Percentiles rank a stretch among this genome's conserved stretches.
Evolutionary conservation across 2,888 invertebrate genomes (phyloP).

Genomic region (Frankliniella fusca): DNA sequence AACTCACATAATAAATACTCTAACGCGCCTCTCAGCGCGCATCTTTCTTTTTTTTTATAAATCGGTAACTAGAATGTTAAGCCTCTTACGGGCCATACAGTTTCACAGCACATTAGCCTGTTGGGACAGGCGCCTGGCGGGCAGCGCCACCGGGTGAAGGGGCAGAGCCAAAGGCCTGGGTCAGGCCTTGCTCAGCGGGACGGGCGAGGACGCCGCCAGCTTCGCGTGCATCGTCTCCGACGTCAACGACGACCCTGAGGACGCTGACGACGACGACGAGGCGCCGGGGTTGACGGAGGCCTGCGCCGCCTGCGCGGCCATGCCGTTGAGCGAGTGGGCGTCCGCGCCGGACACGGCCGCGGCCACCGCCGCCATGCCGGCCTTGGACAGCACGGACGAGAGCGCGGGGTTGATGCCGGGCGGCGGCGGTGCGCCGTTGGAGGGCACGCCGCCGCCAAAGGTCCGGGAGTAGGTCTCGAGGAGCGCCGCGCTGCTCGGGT

Average conservation of each 20-base stretch:
- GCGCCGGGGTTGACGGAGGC: conserved; percentile 42
- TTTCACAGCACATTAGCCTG: conserved; percentile 24
- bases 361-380: conserved; percentile 44
- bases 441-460: conserved; percentile 53
- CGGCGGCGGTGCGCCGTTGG: conserved; percentile 40
- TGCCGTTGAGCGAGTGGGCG: conserved; percentile 41
- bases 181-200: conserved; percentile 30
- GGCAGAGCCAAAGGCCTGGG: conserved; percentile 28
- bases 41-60: not conserved
- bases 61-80: conserved; percentile 10
- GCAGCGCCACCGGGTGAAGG: conserved; percentile 29
- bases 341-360: conserved; percentile 43
- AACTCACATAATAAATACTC: conserved; percentile 25
- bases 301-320: conserved; percentile 40
- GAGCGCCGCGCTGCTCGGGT: conserved; percentile 59
- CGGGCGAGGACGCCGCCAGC: conserved; percentile 5
- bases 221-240: conserved; percentile 43
- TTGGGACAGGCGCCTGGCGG: conserved; percentile 30
- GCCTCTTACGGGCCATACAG: conserved; percentile 27
- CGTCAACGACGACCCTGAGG: conserved; percentile 48
- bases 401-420: conserved; percentile 40
- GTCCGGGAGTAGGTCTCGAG: conserved; percentile 69
- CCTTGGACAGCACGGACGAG: conserved; percentile 46
- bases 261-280: conserved; percentile 53
- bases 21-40: not conserved